phyloP scores from a whole-genome alignment of 2,888 invertebrate species.

The Himalopsyche anomala region DNA sequence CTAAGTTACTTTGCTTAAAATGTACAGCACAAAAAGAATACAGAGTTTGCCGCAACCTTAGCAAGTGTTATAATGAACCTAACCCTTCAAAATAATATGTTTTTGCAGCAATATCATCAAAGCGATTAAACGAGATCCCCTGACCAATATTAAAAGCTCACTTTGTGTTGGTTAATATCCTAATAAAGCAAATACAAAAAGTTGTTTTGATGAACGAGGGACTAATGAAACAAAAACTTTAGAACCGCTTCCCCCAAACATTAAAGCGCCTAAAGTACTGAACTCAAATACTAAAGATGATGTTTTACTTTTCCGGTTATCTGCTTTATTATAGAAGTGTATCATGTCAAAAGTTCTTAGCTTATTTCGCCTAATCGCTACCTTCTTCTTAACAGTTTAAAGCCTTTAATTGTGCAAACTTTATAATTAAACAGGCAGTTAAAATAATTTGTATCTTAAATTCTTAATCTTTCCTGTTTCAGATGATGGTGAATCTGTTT shows the following conservation, averaged over 20 bases:
- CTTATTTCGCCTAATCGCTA: background rate
- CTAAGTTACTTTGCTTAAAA: no score
- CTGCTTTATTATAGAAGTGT: background rate
- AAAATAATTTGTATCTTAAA: background rate
- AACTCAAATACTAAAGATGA: constrained; percentile 17
- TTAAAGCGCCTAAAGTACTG: background rate
- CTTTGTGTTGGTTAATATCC: constrained; percentile 9
- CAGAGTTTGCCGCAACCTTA: background rate
- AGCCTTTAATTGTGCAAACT: background rate
- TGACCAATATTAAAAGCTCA: constrained; percentile 25
- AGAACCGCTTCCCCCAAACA: constrained; percentile 11
- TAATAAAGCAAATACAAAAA: constrained; percentile 34
- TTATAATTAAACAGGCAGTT: background rate
- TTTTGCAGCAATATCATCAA: constrained; percentile 1
- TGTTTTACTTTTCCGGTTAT: constrained; percentile 29
- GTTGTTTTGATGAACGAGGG: constrained; percentile 16
- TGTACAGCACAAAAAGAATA: no score
- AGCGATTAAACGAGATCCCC: constrained; percentile 9
- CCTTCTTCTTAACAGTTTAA: background rate
- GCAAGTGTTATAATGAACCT: background rate
- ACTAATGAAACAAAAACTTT: constrained; percentile 34
- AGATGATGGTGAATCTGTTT: no score
- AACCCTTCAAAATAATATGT: constrained; percentile 26
- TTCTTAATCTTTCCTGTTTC: no score
- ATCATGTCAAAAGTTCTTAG: constrained; percentile 29